A percentile compares a stretch with the other conserved stretches of the same genome.
Evolutionary conservation across 2,888 invertebrate genomes (phyloP).

Genomic region (Pammene fasciana): DNA sequence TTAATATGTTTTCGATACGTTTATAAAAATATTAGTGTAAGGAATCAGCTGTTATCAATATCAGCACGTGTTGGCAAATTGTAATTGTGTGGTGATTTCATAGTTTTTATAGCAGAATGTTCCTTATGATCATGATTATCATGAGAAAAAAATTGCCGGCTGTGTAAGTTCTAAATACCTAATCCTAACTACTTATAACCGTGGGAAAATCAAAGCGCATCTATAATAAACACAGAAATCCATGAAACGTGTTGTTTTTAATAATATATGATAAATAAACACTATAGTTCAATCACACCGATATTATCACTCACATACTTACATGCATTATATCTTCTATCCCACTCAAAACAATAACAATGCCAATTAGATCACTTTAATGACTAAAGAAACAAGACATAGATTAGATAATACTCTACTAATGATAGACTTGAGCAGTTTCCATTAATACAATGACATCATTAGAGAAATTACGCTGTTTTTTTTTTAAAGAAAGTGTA

Average conservation of each 20-base stretch:
- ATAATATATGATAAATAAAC: slow-evolving; percentile 18
- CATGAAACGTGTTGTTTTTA: background rate
- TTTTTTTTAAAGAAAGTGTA: slow-evolving; percentile 5
- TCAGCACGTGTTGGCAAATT: no score
- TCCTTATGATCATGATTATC: no score
- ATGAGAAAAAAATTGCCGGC: no score
- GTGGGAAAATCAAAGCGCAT: slow-evolving; percentile 9
- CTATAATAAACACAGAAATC: background rate
- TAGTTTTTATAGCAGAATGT: no score
- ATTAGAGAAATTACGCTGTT: slow-evolving; percentile 4
- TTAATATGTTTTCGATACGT: slow-evolving; percentile 22
- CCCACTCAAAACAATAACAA: slow-evolving; percentile 23
- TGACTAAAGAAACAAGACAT: slow-evolving; percentile 13
- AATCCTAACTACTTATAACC: background rate
- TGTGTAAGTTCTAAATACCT: no score
- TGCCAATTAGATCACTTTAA: slow-evolving; percentile 24
- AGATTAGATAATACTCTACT: slow-evolving; percentile 29
- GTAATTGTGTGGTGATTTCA: no score
- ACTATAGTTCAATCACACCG: slow-evolving; percentile 4
- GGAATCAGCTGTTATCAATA: no score
- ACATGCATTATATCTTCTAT: slow-evolving; percentile 13
- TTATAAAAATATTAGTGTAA: background rate
- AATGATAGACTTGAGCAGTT: slow-evolving; percentile 22
- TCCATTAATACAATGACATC: slow-evolving; percentile 29
- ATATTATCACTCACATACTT: slow-evolving; percentile 8